phyloP scores from a whole-genome alignment of 2,797 vertebrate species.

The Xiphophorus birchmanni region DNA sequence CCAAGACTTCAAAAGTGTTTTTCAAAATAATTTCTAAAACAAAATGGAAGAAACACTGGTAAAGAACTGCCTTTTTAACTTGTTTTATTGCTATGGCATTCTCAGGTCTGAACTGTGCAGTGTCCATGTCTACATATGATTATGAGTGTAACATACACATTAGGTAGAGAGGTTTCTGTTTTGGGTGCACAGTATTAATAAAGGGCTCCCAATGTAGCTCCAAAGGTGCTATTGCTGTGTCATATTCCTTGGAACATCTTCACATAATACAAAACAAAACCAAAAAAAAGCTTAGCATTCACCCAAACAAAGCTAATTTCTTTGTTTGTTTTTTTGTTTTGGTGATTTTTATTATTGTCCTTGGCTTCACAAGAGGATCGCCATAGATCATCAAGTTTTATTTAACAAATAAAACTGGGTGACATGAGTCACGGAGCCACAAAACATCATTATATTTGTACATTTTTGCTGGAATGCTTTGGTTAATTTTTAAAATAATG shows the following conservation, averaged over 20 bases:
- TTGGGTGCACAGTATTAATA: constrained; percentile 6
- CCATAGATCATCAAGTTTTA: constrained; percentile 17
- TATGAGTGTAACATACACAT: constrained; percentile 9
- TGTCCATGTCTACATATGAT: constrained; percentile 4
- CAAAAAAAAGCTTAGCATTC: neutral
- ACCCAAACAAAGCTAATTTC: neutral
- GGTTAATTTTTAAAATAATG: constrained; percentile 21
- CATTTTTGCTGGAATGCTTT: constrained; percentile 38
- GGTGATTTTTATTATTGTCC: neutral
- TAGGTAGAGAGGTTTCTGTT: constrained; percentile 12
- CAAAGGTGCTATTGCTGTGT: constrained; percentile 49
- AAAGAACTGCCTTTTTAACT: neutral
- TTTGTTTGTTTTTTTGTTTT: neutral
- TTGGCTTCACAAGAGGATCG: constrained; percentile 21
- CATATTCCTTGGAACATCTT: constrained; percentile 12
- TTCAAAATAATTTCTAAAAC: neutral
- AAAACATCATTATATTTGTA: constrained; percentile 40
- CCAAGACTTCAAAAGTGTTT: neutral
- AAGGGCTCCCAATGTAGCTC: constrained; percentile 30
- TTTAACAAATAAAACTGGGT: neutral
- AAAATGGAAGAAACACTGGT: neutral
- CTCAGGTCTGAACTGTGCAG: constrained; percentile 52
- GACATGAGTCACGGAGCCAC: neutral
- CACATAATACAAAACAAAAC: neutral
- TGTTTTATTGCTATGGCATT: constrained; percentile 30